phyloP scores from a whole-genome alignment of 2,888 invertebrate species.

The Stictocephala bisonia region DNA sequence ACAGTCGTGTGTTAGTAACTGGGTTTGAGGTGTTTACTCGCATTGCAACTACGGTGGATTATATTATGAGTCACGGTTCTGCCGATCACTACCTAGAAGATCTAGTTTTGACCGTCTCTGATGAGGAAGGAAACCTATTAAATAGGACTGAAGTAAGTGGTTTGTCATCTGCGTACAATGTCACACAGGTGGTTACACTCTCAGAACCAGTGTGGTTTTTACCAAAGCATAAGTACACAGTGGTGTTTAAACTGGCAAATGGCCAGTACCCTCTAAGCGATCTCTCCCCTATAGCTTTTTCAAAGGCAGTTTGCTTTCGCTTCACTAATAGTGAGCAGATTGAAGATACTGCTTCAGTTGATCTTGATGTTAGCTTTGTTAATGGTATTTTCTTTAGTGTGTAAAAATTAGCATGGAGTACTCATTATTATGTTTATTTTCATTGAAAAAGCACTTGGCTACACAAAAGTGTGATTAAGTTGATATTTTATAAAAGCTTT shows the following conservation, averaged over 20 bases:
- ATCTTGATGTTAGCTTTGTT: constrained; percentile 44
- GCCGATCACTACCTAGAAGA: constrained; percentile 64
- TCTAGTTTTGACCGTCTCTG: constrained; percentile 64
- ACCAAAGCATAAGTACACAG: constrained; percentile 51
- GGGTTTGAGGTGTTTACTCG: constrained; percentile 63
- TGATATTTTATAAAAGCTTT: no score
- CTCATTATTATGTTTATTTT: no score
- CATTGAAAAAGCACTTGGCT: no score
- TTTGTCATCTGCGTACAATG: constrained; percentile 66
- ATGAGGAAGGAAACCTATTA: constrained; percentile 65
- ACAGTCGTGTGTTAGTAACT: constrained; percentile 62
- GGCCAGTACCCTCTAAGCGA: constrained; percentile 53
- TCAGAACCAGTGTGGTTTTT: constrained; percentile 63
- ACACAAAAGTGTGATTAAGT: no score
- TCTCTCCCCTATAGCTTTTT: constrained; percentile 48
- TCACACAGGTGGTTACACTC: constrained; percentile 65
- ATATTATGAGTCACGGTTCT: constrained; percentile 28
- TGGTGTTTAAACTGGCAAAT: constrained; percentile 50
- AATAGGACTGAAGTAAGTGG: constrained; percentile 64
- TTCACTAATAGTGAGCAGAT: constrained; percentile 42
- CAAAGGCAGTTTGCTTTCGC: constrained; percentile 47
- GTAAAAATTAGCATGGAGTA: no score
- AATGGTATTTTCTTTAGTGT: constrained; percentile 42
- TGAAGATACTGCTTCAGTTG: constrained; percentile 10
- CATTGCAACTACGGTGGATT: constrained; percentile 56